phyloP scores from a whole-genome alignment of 2,113 vertebrate species.

The Platichthys stellatus region DNA sequence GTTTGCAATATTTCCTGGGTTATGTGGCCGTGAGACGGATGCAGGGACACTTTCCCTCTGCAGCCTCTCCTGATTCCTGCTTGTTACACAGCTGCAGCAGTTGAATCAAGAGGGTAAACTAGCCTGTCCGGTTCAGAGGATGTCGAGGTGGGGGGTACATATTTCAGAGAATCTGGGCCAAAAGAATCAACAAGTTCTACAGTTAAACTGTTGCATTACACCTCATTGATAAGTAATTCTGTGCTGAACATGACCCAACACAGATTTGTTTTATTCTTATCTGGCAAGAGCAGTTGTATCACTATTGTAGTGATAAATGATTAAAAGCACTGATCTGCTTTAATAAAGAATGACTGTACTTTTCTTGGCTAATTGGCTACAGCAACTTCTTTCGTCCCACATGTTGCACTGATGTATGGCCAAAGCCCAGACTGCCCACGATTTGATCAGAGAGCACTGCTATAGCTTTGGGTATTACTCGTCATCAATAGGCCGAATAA shows the following conservation, averaged over 20 bases:
- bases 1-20: slow-evolving; percentile 76
- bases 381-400: slow-evolving; percentile 23
- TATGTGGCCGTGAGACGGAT: slow-evolving; percentile 58
- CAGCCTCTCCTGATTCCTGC: slow-evolving; percentile 39
- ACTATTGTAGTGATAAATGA: not conserved
- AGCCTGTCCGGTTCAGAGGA: slow-evolving; percentile 36
- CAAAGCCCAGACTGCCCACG: slow-evolving; percentile 18
- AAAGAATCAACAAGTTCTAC: slow-evolving; percentile 8
- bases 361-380: slow-evolving; percentile 21
- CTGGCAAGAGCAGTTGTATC: not conserved
- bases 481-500: slow-evolving; percentile 26
- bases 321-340: slow-evolving; percentile 14
- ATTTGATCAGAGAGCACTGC: slow-evolving; percentile 25
- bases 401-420: slow-evolving; percentile 5
- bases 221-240: not conserved
- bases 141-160: slow-evolving; percentile 16
- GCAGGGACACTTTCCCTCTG: slow-evolving; percentile 40
- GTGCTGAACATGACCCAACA: too few species aligned
- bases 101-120: slow-evolving; percentile 34
- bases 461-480: slow-evolving; percentile 14
- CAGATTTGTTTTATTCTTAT: too few species aligned
- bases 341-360: not conserved
- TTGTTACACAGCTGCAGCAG: slow-evolving; percentile 60
- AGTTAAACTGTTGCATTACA: not conserved
- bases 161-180: slow-evolving; percentile 45